phyloP scores from a whole-genome alignment of 2,888 invertebrate species.

The Leptopilina drosophilae region DNA sequence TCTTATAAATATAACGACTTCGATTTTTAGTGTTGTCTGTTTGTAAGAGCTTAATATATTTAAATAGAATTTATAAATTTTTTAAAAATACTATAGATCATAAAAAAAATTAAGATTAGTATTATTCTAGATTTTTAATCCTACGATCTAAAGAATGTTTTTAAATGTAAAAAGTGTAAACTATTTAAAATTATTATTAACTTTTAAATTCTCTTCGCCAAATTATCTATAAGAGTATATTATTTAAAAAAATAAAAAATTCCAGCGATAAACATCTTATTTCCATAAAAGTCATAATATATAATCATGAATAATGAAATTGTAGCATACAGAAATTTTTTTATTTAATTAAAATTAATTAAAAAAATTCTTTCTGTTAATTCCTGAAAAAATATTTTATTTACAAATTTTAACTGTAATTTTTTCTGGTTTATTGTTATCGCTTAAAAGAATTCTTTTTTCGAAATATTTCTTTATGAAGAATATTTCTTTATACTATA shows the following conservation, averaged over 20 bases:
- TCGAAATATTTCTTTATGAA: neutral
- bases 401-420: neutral
- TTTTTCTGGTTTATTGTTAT: neutral
- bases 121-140: neutral
- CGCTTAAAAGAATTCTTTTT: neutral
- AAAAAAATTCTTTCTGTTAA: neutral
- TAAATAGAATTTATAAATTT: neutral
- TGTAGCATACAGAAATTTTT: neutral
- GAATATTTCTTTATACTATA: constrained; percentile 2
- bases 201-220: constrained; percentile 16
- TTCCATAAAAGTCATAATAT: neutral
- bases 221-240: neutral
- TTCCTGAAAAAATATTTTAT: neutral
- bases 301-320: neutral
- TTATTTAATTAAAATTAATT: neutral
- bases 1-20: neutral
- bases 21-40: constrained; percentile 6
- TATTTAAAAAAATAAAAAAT: neutral
- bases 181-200: neutral
- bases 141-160: neutral
- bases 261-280: neutral
- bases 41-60: constrained; percentile 21
- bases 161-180: neutral
- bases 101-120: neutral
- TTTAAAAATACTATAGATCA: too few relatives aligned